A percentile compares a stretch with the other conserved stretches of the same genome.
These are phyloP conservation scores for Seladonia tumulorum DNA, from an alignment of 2,888 invertebrate genomes.

Conservation along the genomic window DNA sequence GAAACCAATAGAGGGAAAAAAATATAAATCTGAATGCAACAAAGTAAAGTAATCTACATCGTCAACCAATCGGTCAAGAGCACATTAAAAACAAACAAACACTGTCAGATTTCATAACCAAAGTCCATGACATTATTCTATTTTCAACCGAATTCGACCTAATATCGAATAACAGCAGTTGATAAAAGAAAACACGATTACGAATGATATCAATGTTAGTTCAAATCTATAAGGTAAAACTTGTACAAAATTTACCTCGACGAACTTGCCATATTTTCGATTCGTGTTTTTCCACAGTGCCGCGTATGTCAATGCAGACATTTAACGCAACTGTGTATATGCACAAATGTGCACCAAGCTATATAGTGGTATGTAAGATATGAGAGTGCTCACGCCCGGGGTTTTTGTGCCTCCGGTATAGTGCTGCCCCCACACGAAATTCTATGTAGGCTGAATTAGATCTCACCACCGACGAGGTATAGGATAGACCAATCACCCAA, in stretches of 20 bases:
- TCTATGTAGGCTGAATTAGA: no score
- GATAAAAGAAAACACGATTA: neutral
- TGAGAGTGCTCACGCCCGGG: no score
- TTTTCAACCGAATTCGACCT: neutral
- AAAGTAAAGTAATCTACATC: neutral
- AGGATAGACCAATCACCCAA: no score
- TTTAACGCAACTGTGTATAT: constrained; percentile 9
- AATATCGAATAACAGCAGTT: neutral
- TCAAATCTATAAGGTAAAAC: constrained; percentile 18
- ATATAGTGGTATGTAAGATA: neutral
- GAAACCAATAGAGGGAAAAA: neutral
- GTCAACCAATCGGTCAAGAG: neutral
- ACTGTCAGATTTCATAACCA: constrained; percentile 59
- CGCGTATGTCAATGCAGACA: constrained; percentile 55
- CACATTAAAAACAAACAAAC: constrained; percentile 50
- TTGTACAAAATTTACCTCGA: constrained; percentile 86
- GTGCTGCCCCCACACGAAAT: no score
- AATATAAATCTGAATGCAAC: neutral
- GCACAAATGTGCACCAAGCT: constrained; percentile 19
- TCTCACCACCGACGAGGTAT: no score
- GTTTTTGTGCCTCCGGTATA: no score
- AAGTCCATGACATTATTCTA: constrained; percentile 19
- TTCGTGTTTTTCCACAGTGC: constrained; percentile 51
- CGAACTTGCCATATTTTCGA: constrained; percentile 88
- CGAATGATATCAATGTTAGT: neutral